These are phyloP conservation scores for Aethina tumida DNA, from an alignment of 1,140 invertebrate species.

Conservation along the genomic window DNA sequence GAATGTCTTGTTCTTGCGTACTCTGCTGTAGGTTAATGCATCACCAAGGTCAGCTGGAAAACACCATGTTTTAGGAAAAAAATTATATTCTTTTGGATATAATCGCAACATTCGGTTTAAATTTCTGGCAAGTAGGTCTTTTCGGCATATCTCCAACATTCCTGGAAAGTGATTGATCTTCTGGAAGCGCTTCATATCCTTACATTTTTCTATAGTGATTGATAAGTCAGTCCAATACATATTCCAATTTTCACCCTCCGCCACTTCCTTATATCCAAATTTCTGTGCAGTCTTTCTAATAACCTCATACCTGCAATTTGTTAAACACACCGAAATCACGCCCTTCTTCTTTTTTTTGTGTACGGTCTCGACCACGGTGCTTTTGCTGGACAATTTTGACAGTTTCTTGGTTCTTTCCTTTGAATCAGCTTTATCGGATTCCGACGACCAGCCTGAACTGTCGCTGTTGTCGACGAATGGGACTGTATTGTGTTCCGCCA, in stretches of 20 bases:
- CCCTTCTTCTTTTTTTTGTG: slow-evolving; percentile 27
- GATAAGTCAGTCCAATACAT: slow-evolving; percentile 82
- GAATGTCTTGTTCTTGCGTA: slow-evolving; percentile 65
- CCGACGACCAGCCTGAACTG: slow-evolving; percentile 21
- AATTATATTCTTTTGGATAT: slow-evolving; percentile 81
- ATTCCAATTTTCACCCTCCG: slow-evolving; percentile 75
- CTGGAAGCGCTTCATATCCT: slow-evolving; percentile 84
- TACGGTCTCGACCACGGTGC: too few relatives aligned
- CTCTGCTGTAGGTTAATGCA: slow-evolving; percentile 49
- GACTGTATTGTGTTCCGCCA: too few relatives aligned
- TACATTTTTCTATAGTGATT: slow-evolving; percentile 69
- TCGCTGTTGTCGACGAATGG: slow-evolving; percentile 19
- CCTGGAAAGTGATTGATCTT: slow-evolving; percentile 87
- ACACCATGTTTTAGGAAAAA: slow-evolving; percentile 91
- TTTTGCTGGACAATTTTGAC: too few relatives aligned
- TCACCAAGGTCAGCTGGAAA: slow-evolving; percentile 73
- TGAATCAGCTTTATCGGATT: slow-evolving; percentile 17
- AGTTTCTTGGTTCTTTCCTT: too few relatives aligned
- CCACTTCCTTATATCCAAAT: slow-evolving; percentile 70
- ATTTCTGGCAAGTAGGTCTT: slow-evolving; percentile 75
- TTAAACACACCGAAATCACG: slow-evolving; percentile 50
- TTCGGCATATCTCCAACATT: slow-evolving; percentile 82
- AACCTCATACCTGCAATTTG: slow-evolving; percentile 64
- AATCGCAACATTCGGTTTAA: slow-evolving; percentile 76
- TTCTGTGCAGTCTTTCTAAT: slow-evolving; percentile 57